Conservation (phyloP, 2,888 invertebrate genomes). For the Boloria selene region DNA sequence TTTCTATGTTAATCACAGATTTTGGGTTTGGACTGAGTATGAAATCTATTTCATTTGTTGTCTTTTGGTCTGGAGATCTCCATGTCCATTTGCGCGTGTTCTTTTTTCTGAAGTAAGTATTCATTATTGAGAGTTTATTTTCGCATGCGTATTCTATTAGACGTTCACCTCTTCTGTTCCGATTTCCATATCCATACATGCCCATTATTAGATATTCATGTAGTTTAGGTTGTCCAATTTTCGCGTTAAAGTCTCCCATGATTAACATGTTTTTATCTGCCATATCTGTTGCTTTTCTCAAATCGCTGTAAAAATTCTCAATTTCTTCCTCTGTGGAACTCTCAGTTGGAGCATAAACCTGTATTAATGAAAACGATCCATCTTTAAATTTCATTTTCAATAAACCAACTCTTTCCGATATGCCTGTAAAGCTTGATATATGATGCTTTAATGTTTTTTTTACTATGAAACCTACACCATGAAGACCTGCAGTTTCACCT, state of each 20-base stretch:
- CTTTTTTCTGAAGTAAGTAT: neutral
- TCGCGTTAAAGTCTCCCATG: constrained; percentile 40
- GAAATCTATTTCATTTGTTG: neutral
- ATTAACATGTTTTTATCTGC: constrained; percentile 26
- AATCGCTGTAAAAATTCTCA: constrained; percentile 33
- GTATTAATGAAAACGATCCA: constrained; percentile 31
- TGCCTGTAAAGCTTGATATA: constrained; percentile 21
- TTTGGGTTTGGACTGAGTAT: no score
- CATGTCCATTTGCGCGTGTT: neutral
- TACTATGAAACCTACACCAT: constrained; percentile 35
- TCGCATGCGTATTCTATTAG: neutral
- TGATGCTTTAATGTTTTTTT: constrained; percentile 28
- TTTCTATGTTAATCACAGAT: no score
- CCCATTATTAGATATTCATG: neutral
- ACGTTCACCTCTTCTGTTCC: neutral
- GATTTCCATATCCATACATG: neutral
- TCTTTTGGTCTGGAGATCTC: neutral
- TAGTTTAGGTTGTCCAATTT: constrained; percentile 27
- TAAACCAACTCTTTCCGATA: constrained; percentile 35
- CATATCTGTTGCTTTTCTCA: constrained; percentile 31
- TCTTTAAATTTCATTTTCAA: constrained; percentile 23
- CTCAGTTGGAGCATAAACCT: constrained; percentile 40
- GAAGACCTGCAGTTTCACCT: constrained; percentile 30
- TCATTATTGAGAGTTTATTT: neutral
- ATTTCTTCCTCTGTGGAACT: constrained; percentile 33